These are phyloP conservation scores for Noctua comes DNA, from an alignment of 2,888 invertebrate genomes.

Conservation along the genomic window DNA sequence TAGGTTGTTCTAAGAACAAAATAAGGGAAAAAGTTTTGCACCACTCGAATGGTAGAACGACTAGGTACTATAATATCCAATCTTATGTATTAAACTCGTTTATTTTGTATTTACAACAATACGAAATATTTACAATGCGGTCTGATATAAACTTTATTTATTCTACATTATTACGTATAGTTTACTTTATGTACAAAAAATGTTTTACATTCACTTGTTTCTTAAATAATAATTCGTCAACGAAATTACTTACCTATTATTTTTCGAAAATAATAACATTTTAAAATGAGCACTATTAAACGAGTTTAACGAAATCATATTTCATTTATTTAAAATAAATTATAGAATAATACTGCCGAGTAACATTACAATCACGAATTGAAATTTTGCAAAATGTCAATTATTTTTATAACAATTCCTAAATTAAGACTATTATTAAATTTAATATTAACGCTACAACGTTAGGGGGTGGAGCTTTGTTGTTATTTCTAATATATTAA, in stretches of 20 bases:
- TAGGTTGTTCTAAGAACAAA: constrained; percentile 87
- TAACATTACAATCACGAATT: constrained; percentile 58
- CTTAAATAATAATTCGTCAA: constrained; percentile 61
- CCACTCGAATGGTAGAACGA: constrained; percentile 80
- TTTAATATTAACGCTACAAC: constrained; percentile 58
- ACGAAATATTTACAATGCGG: constrained; percentile 85
- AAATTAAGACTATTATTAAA: constrained; percentile 58
- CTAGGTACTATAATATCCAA: constrained; percentile 69
- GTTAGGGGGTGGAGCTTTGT: constrained; percentile 51
- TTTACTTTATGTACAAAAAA: constrained; percentile 69
- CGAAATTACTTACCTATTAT: constrained; percentile 32
- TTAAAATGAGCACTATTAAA: constrained; percentile 34
- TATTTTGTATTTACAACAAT: constrained; percentile 83
- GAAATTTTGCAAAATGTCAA: constrained; percentile 53
- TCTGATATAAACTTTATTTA: constrained; percentile 82
- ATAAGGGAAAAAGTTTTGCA: constrained; percentile 77
- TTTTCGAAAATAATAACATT: constrained; percentile 24
- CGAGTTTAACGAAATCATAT: constrained; percentile 55
- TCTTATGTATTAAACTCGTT: constrained; percentile 71
- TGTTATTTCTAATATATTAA: constrained; percentile 27
- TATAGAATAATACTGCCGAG: constrained; percentile 59
- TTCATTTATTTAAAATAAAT: constrained; percentile 39
- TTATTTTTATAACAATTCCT: constrained; percentile 63
- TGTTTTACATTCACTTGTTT: constrained; percentile 65
- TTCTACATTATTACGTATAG: constrained; percentile 69